Evolutionary conservation across 30 jellyfish, hydroid and myxozoan species (phyloP), one percentile per base, ranked within the genome.

Genomic region (Rhopilema esculentum): DNA sequence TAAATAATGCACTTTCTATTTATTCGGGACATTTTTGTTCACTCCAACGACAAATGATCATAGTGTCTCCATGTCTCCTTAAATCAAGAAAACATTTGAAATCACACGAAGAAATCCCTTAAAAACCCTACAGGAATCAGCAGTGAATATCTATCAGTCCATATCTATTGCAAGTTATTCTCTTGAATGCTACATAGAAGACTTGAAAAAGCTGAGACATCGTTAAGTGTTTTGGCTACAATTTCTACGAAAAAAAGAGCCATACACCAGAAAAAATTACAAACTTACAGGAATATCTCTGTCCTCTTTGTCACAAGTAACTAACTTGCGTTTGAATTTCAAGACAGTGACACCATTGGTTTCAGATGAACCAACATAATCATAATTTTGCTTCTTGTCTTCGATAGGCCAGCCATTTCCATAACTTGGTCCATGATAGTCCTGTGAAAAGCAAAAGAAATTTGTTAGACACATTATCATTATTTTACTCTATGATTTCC

Each of bases 261-360:
- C 6, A 12, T 2, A 12, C 12, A 2, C 12, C 57, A 2, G 57
- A 2, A 40, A 40, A 40, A 40, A 40, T 40, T 40, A 6, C 9
- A 6, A 6, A 40, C 62, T 4, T 28, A 69, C 86, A 31, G 91
- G 85, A 33, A 88, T 88, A 15, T 71, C 85, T 28, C 80, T 69
- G 69, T 88, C 96, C 22, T 77, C 77, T 40, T 77, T 77, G 50
- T 88, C 96, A 66, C 96, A 88, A 29, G 90, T 77, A 22, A 28
- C 86, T 23, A 88, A 32, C 50, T 77, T 77, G n/a, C 96, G 75
- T 23, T 76, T 76, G 81, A 88, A 88, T 24, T 66, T 66, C 73
- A 88, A 22, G 52, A 77, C 77, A 7, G 90, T 77, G 64, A 52
- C 61, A 27, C 90, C 86, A 66, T 72, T 72, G 62, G 73, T 49